Evolutionary conservation across 2,113 vertebrate genomes (phyloP).

Genomic region (Clarias magur): DNA sequence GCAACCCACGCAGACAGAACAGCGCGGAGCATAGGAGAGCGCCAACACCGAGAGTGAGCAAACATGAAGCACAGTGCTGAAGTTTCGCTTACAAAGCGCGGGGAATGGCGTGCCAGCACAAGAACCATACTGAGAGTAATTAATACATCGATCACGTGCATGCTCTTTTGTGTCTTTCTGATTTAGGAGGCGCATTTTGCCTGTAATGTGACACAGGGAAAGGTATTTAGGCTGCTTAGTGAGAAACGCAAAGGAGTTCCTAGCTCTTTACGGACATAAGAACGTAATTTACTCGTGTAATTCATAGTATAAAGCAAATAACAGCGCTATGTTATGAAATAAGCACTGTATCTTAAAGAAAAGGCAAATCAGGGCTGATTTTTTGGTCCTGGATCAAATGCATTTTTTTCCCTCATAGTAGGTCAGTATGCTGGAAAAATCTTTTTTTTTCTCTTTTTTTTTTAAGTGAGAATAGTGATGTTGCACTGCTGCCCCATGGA

Average conservation of each 20-base stretch:
- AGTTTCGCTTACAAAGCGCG: conserved; percentile 14
- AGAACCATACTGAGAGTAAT: neutral
- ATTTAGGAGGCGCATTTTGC: neutral
- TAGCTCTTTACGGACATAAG: neutral
- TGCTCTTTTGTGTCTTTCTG: neutral
- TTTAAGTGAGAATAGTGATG: neutral
- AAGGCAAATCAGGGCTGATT: neutral
- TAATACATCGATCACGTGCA: conserved; percentile 1
- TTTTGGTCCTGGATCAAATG: neutral
- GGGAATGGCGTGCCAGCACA: neutral
- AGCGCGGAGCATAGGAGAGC: neutral
- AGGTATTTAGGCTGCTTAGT: neutral
- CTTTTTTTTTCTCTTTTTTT: no score
- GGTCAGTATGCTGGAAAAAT: neutral
- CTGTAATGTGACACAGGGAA: neutral
- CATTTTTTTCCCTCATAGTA: neutral
- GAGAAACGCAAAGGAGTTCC: neutral
- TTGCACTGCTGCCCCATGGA: neutral
- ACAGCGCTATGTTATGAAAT: neutral
- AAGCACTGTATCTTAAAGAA: no score
- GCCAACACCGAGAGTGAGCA: conserved; percentile 26
- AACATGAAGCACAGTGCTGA: conserved; percentile 1
- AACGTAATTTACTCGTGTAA: neutral
- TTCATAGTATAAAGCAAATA: neutral
- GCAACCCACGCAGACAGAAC: conserved; percentile 60